A percentile compares a stretch with the other conserved stretches of the same genome.
These are phyloP conservation scores for Ptychadena robeensis DNA, from an alignment of 2,797 vertebrate species.

Conservation along the genomic window DNA sequence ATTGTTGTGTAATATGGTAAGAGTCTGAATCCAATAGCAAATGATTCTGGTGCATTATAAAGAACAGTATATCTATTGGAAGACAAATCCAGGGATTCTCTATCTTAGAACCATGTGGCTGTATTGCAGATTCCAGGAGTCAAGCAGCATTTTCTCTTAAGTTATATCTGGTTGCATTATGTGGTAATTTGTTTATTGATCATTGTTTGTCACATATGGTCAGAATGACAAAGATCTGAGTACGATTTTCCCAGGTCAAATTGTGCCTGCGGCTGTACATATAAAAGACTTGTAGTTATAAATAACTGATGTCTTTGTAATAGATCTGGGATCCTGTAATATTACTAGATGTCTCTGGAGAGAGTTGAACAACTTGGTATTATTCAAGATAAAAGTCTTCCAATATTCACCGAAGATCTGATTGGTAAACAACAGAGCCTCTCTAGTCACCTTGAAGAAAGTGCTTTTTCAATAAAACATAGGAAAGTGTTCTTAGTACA, in stretches of 20 bases:
- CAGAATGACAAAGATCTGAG: no score
- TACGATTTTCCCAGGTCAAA: slow-evolving; percentile 41
- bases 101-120: not conserved
- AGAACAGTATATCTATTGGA: not conserved
- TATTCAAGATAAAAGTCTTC: slow-evolving; percentile 57
- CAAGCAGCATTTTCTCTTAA: not conserved
- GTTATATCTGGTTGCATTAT: not conserved
- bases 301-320: slow-evolving; percentile 33
- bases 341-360: slow-evolving; percentile 8
- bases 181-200: not conserved
- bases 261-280: not conserved
- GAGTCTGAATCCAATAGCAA: not conserved
- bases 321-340: not conserved
- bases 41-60: not conserved
- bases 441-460: slow-evolving; percentile 65
- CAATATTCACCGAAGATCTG: slow-evolving; percentile 50
- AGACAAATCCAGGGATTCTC: not conserved
- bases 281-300: slow-evolving; percentile 24
- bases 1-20: no score
- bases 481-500: slow-evolving; percentile 59
- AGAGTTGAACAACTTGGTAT: slow-evolving; percentile 19
- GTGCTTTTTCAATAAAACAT: slow-evolving; percentile 62
- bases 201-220: not conserved
- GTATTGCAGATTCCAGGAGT: not conserved
- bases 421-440: slow-evolving; percentile 54